Evolutionary conservation across 1,140 invertebrate genomes (phyloP), one percentile per base, ranked within the genome.

Genomic region (Caenorhabditis inopinata): DNA sequence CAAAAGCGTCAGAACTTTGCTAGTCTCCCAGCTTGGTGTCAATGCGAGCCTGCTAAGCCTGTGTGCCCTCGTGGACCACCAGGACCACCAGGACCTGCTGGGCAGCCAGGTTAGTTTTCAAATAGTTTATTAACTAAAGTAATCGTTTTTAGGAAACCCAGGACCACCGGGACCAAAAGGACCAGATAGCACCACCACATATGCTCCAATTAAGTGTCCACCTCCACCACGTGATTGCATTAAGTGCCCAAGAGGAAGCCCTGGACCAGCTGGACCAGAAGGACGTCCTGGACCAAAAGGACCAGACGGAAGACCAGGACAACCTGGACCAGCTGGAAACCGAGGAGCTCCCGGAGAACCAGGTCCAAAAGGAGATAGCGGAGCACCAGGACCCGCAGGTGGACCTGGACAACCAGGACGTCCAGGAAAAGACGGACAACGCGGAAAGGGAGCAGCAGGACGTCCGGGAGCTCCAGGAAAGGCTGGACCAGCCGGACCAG

Each of bases 201-300:
- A 79, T 46, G 79, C 83, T 49, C 79, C 83, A 51, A 62, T 75
- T 51, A 73, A 1, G 14, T 84, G 74, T 51, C 47, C 82, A 21
- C 38, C 51, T 18, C 4, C 45, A 1, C 27, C 49, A 51, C 21
- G 12, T 25, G 74, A 51, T 25, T 84, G 83, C 68, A 49, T 84
- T 62, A 81, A 84, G 83, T 84, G 83, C 68, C 76, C 48, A n/a
- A n/a, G n/a, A n/a, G n/a, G n/a, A n/a, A n/a, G n/a, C 18, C 75
- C 49, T 29, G 80, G 46, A 47, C 75, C 53, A 32, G 79, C 49
- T 29, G 73, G 73, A 77, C 23, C 76, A 81, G n/a, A 75, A 27
- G 47, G 47, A 42, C 73, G 42, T 42, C 29, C 58, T 3, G 58
- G 74, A 75, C 47, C 42, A 48, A 49, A 75, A 25, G 42, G 47